Base-by-base conservation (phyloP, 30 jellyfish, hydroid and myxozoan species). In the Nemopilema nomurai region DNA sequence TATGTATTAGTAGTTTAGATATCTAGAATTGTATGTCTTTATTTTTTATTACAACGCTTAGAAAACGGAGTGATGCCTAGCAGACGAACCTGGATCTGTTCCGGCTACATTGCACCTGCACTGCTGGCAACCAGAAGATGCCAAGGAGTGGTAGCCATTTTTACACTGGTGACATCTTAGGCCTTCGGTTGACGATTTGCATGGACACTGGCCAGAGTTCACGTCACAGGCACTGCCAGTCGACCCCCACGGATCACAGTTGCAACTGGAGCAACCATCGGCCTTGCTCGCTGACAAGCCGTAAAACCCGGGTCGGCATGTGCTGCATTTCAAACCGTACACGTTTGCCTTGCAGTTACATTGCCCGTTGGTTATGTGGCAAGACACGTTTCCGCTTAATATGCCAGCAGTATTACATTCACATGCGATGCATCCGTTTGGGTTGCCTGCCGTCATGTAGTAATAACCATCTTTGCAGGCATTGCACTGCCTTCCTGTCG, bases 231-330 rank as follows among this genome's bases (percentile, higher is more conserved):
- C 69, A 21, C 90, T 79, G 33, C 86, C 86, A 49, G 84, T 69
- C 19, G 99, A 86, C 1, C 99, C 99, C 93, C 97, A 87, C 13
- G 96, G 95, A 79, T 90, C 95, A 70, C 99, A 95, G 63, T 69
- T 90, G 70, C 99, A 95, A 0, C 94, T 74, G 22, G 90, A 50
- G 73, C 99, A 95, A 51, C 99, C 99, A n/a, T 75, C 89, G 52
- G 90, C 91, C 22, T 95, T 95, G 22, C 82, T 27, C 64, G 83
- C 74, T 17, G 92, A 74, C 52, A 95, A 49, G 19, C 96, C 99
- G 82, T 90, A 95, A 74, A 66, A 86, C 18, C 95, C 92, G 57
- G 88, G 57, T 71, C 81, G 67, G 73, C 99, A 95, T 0, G 78
- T 57, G 74, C 94, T 57, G 74, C 99, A 95, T 83, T 90, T 90